Conservation (phyloP, 2,113 vertebrate species). For the Anarrhichthys ocellatus region DNA sequence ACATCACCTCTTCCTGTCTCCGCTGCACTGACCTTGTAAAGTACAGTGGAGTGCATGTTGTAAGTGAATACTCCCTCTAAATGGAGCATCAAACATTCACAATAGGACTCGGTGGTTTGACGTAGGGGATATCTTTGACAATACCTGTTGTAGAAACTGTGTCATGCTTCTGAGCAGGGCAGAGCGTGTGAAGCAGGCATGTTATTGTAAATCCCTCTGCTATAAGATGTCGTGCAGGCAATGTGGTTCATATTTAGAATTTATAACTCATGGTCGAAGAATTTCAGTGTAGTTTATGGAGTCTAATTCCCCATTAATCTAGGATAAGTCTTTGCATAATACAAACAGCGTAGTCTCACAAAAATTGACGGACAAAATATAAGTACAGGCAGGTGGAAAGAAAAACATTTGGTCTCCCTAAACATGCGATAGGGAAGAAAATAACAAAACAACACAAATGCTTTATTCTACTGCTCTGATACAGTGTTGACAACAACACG, state of each 20-base stretch:
- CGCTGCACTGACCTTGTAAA: slow-evolving; percentile 58
- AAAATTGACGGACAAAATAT: background rate
- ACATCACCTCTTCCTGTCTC: slow-evolving; percentile 72
- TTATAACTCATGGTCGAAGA: slow-evolving; percentile 21
- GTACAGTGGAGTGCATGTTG: slow-evolving; percentile 34
- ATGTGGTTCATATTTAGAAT: slow-evolving; percentile 53
- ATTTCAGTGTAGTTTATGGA: slow-evolving; percentile 23
- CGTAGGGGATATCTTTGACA: slow-evolving; percentile 47
- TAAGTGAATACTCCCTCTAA: slow-evolving; percentile 67
- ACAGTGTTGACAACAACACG: background rate
- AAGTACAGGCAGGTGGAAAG: background rate
- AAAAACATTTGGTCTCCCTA: background rate
- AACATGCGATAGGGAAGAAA: too few relatives aligned
- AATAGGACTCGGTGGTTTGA: slow-evolving; percentile 47
- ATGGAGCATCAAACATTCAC: slow-evolving; percentile 50
- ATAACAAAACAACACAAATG: too few relatives aligned
- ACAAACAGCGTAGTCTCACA: slow-evolving; percentile 10
- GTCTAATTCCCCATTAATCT: background rate
- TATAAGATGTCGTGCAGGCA: slow-evolving; percentile 24
- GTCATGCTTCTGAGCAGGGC: slow-evolving; percentile 15
- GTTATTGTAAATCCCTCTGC: slow-evolving; percentile 34
- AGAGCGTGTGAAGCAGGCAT: slow-evolving; percentile 19
- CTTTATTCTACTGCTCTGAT: background rate
- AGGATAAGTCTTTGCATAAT: background rate
- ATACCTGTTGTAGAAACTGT: slow-evolving; percentile 51